These are phyloP conservation scores for Cephus rjabovi DNA, from an alignment of 2,888 invertebrate species.

Conservation along the genomic window DNA sequence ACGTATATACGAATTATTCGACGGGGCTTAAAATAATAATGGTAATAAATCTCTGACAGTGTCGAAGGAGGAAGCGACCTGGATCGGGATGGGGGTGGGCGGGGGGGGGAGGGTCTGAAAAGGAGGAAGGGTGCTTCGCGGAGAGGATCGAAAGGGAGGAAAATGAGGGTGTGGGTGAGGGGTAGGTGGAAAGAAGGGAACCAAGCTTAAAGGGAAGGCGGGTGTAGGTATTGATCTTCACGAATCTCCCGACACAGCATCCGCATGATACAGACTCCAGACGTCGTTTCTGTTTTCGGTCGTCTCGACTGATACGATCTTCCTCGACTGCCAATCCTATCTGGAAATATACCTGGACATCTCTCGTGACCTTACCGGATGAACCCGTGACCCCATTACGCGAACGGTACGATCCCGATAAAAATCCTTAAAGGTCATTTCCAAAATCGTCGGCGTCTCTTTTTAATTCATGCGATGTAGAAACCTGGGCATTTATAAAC, in stretches of 20 bases:
- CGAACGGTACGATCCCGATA: not conserved
- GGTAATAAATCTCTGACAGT: conserved; percentile 28
- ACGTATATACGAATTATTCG: conserved; percentile 21
- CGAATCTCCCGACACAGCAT: conserved; percentile 43
- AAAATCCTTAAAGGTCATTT: not conserved
- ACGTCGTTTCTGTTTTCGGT: conserved; percentile 28
- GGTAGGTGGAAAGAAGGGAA: conserved; percentile 10
- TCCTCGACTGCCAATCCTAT: not conserved
- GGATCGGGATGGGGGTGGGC: not conserved
- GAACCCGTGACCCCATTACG: not conserved
- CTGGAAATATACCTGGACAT: not conserved
- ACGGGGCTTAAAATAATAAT: conserved; percentile 39
- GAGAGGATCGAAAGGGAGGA: conserved; percentile 15
- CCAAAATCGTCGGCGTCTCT: no score
- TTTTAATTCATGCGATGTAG: no score
- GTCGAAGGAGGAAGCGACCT: conserved; percentile 3
- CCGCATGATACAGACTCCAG: conserved; percentile 46
- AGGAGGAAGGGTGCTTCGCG: conserved; percentile 7
- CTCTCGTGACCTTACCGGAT: not conserved
- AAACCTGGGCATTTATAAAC: not conserved
- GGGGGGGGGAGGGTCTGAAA: conserved; percentile 14
- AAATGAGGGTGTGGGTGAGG: conserved; percentile 24
- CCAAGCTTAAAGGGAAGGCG: conserved; percentile 19
- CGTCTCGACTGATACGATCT: conserved; percentile 5
- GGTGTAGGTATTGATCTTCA: conserved; percentile 54